Base-by-base conservation (phyloP, 2,888 invertebrate genomes). In the Chymomyza procnemis region DNA sequence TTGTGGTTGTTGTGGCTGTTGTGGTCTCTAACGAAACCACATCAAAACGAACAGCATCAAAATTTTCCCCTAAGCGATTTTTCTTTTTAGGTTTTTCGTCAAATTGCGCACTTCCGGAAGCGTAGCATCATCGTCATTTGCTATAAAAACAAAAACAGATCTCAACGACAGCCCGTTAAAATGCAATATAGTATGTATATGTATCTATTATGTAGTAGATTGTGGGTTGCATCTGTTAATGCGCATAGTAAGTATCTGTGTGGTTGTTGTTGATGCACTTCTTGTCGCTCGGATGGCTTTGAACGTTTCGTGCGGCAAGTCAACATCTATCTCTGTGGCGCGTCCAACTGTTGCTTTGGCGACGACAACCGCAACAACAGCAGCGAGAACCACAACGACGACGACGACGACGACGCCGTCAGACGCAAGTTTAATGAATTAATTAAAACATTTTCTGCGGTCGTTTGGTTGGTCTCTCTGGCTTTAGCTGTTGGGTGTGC, bases 71-170 rank as follows among this genome's bases (percentile, higher is more conserved):
- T 64, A 55, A 30, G 16, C 54, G 66, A 73, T 67, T 66, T 75
- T 55, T 64, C n/a, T n/a, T 81, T 22, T 3, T 26, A 21, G 34
- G 57, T 30, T 46, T 59, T 21, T 62, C 71, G 63, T 67, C 66
- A 68, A 86, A 82, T 74, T 86, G 87, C 82, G 82, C 87, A 83
- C 72, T 86, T 83, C 82, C 82, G 82, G 87, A 86, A 69, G 74
- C 58, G 63, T 21, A 21, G 54, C 18, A 18, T 21, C 18, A 18
- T 21, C 54, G 18, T 66, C 66, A 71, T 75, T 66, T 76, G 63
- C 19, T 61, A 75, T 46, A 56, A 66, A 55, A 55, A 22, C 30
- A 61, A 34, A n/a, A 30, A 52, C 50, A 50, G 16, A 30, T 67
- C 56, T 57, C 41, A 62, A 63, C 59, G 68, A 73, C 67, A 71